Percentiles rank a stretch among this genome's conserved stretches.
Evolutionary conservation across 2,888 invertebrate species (phyloP).

Genomic region (Diarsia dahlii): DNA sequence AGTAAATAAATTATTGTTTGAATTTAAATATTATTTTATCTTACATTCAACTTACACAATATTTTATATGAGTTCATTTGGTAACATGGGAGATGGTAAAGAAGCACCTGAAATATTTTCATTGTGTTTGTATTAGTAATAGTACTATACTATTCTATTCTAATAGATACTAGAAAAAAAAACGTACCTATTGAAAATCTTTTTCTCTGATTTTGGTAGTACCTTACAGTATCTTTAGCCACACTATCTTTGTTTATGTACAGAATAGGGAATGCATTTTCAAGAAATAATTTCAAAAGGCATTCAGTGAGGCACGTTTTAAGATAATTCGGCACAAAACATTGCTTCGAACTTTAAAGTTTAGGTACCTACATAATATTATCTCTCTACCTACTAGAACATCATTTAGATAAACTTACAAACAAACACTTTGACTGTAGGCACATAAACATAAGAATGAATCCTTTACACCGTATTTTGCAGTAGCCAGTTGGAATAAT

Average conservation of each 20-base stretch:
- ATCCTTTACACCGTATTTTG: conserved; percentile 82
- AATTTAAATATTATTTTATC: conserved; percentile 37
- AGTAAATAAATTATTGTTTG: conserved; percentile 53
- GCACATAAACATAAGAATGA: not conserved
- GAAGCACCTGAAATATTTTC: conserved; percentile 25
- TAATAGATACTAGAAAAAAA: not conserved
- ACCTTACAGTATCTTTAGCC: not conserved
- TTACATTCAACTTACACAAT: conserved; percentile 37
- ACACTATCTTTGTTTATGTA: not conserved
- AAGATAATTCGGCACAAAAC: not conserved
- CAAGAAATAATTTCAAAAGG: not conserved
- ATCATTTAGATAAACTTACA: conserved; percentile 17
- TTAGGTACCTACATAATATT: not conserved
- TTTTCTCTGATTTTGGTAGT: not conserved
- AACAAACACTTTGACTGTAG: conserved; percentile 52
- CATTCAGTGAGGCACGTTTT: no score
- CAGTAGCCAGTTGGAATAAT: conserved; percentile 93
- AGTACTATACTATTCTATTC: not conserved
- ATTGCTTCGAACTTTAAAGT: not conserved
- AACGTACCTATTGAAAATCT: not conserved
- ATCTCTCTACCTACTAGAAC: not conserved
- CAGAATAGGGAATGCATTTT: not conserved
- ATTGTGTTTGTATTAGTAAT: not conserved
- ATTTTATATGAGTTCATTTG: conserved; percentile 60
- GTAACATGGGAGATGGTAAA: conserved; percentile 67